phyloP scores from a whole-genome alignment of 1,140 invertebrate genomes.

The Bombus soroeensis region DNA sequence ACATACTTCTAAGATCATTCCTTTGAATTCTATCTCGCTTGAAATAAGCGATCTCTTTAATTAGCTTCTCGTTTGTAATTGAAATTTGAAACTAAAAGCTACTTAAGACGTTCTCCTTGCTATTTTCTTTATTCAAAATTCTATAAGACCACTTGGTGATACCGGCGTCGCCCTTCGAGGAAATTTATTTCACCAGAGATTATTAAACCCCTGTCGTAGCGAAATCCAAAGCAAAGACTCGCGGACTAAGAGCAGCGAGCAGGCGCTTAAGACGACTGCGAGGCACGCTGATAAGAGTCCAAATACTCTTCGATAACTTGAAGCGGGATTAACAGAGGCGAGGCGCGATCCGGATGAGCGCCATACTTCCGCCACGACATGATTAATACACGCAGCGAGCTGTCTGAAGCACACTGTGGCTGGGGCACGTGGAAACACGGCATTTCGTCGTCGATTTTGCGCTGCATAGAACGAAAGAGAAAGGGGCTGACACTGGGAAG shows the following conservation, averaged over 20 bases:
- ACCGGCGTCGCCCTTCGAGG: not conserved
- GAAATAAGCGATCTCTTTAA: too few species aligned
- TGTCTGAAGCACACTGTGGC: constrained; percentile 46
- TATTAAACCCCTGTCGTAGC: not conserved
- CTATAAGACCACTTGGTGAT: not conserved
- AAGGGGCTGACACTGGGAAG: not conserved
- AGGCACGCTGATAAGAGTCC: not conserved
- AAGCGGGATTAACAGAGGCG: not conserved
- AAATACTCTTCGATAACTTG: not conserved
- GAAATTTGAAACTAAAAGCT: not conserved
- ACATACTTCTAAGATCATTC: too few species aligned
- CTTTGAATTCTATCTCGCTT: too few species aligned
- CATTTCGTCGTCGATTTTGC: constrained; percentile 9
- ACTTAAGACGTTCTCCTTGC: not conserved
- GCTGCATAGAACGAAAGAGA: not conserved
- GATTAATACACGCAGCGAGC: constrained; percentile 66
- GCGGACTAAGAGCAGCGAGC: not conserved
- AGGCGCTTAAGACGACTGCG: not conserved
- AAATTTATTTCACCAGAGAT: constrained; percentile 8
- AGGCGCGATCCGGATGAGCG: constrained; percentile 27
- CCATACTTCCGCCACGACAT: constrained; percentile 48
- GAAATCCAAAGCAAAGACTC: not conserved
- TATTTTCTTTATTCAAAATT: not conserved
- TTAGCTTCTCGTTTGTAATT: not conserved
- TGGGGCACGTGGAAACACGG: not conserved